phyloP scores from a whole-genome alignment of 2,113 vertebrate genomes.

The Bolborhynchus lineola region DNA sequence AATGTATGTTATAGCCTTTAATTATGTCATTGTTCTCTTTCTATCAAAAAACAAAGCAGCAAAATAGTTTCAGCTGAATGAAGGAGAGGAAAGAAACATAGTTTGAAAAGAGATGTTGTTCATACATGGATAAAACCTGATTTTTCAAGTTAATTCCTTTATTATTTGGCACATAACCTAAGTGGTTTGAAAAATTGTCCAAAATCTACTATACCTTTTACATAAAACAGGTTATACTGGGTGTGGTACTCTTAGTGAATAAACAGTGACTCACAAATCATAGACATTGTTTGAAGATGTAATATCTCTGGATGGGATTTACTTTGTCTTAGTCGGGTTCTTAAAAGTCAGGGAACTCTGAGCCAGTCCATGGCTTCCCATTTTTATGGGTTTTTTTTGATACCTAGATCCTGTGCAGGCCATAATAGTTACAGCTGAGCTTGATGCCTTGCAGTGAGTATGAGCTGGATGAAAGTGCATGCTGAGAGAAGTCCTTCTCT shows the following conservation, averaged over 20 bases:
- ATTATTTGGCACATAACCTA: conserved; percentile 13
- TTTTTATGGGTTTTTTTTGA: not conserved
- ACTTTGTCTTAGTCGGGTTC: not conserved
- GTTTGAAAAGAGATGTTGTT: not conserved
- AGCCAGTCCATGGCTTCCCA: not conserved
- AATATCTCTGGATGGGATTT: not conserved
- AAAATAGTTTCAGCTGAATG: not conserved
- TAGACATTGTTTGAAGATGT: not conserved
- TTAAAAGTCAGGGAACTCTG: not conserved
- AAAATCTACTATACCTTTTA: conserved; percentile 53
- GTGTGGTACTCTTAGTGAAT: not conserved
- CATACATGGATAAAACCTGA: not conserved
- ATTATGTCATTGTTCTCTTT: not conserved
- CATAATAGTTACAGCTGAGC: not conserved
- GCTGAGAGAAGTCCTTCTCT: not conserved
- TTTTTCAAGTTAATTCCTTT: conserved; percentile 11
- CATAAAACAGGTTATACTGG: not conserved
- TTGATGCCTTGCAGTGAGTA: not conserved
- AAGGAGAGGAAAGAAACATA: not conserved
- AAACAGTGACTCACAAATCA: conserved; percentile 18
- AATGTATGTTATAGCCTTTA: not conserved
- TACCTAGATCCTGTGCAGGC: not conserved
- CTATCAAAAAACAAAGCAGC: not conserved
- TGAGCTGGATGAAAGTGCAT: not conserved
- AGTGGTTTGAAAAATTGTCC: conserved; percentile 43